Base-by-base conservation (phyloP, 2,888 invertebrate genomes). In the Cactoblastis cactorum region DNA sequence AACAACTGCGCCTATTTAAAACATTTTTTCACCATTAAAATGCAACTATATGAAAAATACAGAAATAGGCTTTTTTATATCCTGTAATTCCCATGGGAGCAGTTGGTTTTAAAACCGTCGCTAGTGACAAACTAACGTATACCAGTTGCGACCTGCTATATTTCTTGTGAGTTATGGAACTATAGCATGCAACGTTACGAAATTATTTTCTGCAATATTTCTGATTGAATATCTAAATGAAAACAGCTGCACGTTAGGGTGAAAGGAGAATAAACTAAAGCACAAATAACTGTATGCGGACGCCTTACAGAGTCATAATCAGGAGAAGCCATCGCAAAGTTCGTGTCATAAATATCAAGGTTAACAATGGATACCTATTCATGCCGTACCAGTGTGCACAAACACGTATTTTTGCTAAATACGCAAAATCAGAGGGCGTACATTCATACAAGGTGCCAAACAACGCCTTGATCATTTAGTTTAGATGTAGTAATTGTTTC, bases 301-400 rank as follows among this genome's bases (percentile, higher is more conserved):
- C 38, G 48, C 43, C 50, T 50, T 53, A 49, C 50, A 47, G 43
- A 45, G 51, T 45, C 12, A 28, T 63, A 68, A 69, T 73, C 69
- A 62, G 55, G 53, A 57, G 59, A 68, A 61, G 57, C 59, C 63
- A 70, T 71, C 70, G 69, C 62, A 68, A 74, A 74, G 69, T 73
- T 73, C 68, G 64, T 71, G 69, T 71, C 71, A 73, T 77, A 77
- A 78, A 79, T 78, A 77, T 75, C 78, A 80, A 80, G 80, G 80
- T 67, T 75, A 62, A 54, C 63, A 58, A 63, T 70, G 65, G 71
- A 74, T 71, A 71, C 67, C 69, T 68, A 69, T 71, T 71, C 69
- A 69, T 65, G 67, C 60, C 69, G 61, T 57, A 62, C 60, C 62
- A 66, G 24, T 48, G 18, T 48, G 35, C 35, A 46, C 3, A 33